phyloP scores from a whole-genome alignment of 2,113 vertebrate genomes.

The Sphyrna mokarran region DNA sequence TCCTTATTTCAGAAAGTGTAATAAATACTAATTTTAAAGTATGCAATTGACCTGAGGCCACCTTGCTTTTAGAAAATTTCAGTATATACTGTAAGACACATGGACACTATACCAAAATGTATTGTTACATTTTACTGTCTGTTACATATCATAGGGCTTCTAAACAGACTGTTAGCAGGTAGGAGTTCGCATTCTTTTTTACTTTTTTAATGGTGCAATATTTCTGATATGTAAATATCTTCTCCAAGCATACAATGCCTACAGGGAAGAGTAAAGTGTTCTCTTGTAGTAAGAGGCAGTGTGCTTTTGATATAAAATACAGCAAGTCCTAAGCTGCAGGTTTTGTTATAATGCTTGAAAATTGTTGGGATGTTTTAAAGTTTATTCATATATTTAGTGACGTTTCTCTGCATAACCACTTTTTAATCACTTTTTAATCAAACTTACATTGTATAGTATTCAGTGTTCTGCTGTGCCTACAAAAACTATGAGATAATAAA shows the following conservation, averaged over 20 bases:
- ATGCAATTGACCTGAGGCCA: neutral
- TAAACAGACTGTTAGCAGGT: constrained; percentile 27
- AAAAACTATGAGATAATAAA: constrained; percentile 6
- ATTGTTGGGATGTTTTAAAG: neutral
- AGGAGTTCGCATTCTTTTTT: neutral
- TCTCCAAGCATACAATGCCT: neutral
- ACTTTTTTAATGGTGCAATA: constrained; percentile 31
- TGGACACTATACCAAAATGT: neutral
- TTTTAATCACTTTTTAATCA: constrained; percentile 30
- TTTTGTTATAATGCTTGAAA: constrained; percentile 3
- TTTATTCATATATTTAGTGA: constrained; percentile 17
- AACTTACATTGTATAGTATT: neutral
- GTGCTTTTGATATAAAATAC: constrained; percentile 5
- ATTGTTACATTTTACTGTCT: neutral
- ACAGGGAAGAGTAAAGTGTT: neutral
- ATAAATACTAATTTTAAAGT: neutral
- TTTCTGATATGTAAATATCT: constrained; percentile 26
- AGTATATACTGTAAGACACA: neutral
- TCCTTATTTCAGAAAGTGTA: neutral
- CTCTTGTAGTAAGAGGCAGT: neutral
- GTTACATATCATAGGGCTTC: constrained; percentile 10
- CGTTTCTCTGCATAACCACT: constrained; percentile 22
- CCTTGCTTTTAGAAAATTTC: neutral
- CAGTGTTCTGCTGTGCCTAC: constrained; percentile 30
- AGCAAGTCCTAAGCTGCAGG: neutral